phyloP scores from a whole-genome alignment of 2,797 vertebrate genomes.

The Tenualosa thibaudeaui region DNA sequence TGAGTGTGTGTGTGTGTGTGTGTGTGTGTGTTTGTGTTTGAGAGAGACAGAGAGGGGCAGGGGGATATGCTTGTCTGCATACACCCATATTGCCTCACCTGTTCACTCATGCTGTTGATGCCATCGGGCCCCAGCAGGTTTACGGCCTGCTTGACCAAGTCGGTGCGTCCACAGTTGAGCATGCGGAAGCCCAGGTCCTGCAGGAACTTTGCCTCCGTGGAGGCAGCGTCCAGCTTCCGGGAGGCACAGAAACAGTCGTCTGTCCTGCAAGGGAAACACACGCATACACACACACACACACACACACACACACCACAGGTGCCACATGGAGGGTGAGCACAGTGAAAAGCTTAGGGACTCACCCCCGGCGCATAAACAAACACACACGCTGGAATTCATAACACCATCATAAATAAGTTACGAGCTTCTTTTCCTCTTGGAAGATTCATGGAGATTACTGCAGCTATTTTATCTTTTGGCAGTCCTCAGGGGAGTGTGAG shows the following conservation, averaged over 20 bases:
- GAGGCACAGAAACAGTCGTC: constrained; percentile 78
- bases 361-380: not conserved
- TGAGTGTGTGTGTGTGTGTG: too few relatives aligned
- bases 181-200: constrained; percentile 82
- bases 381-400: constrained; percentile 1
- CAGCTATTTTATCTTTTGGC: constrained; percentile 10
- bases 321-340: not conserved
- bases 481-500: not conserved
- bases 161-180: constrained; percentile 80
- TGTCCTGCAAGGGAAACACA: constrained; percentile 62
- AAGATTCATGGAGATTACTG: constrained; percentile 20
- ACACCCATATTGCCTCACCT: constrained; percentile 59
- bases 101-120: constrained; percentile 81
- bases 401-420: constrained; percentile 2
- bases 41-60: not conserved
- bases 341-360: not conserved
- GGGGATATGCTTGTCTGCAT: constrained; percentile 34
- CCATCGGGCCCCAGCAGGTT: constrained; percentile 79
- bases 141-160: constrained; percentile 79
- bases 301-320: constrained; percentile 6
- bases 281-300: not conserved
- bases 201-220: constrained; percentile 79
- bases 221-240: constrained; percentile 74
- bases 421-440: not conserved
- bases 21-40: not conserved